Base-by-base conservation (phyloP, 2,888 invertebrate genomes). In the Nesidiocoris tenuis region DNA sequence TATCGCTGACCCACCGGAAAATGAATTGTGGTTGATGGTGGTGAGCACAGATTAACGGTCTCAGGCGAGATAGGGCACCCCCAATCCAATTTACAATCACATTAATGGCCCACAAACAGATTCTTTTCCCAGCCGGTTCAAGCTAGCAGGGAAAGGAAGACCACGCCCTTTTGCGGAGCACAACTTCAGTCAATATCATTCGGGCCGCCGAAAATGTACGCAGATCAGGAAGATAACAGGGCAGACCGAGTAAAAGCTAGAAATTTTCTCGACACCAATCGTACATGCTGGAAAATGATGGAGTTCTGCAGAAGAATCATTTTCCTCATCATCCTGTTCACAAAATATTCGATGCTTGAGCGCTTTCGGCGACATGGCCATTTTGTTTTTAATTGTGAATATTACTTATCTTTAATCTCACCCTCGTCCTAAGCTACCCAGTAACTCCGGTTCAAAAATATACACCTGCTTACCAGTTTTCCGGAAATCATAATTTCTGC, bases 31-130 rank as follows among this genome's bases (percentile, higher is more conserved):
- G 22, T 2, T 18, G 55, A 55, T 55, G 67, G 55, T 56, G 67
- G 21, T n/a, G 23, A 7, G 22, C 16, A 39, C 39, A 39, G 39
- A 39, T 39, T 39, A 39, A 39, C 39, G 39, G 39, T 39, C 12
- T 12, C 5, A 39, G 39, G 39, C 39, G 39, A 55, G 67, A 18
- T 55, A 16, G 55, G 55, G 21, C 9, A 19, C n/a, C 21, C 19
- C 9, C 56, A n/a, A 55, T n/a, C 67, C 22, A 67, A 67, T 55
- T 56, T 55, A 56, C 56, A 67, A 67, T 67, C 67, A 19, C n/a
- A 67, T 55, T 67, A 67, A 67, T 67, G 67, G 67, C 67, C 67
- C 18, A 67, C 67, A 67, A 67, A 67, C 55, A 55, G 67, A 67
- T 67, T 67, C 56, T 56, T 21, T 19, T 56, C 17, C 22, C 2